Evolutionary conservation across 2,113 vertebrate species (phyloP), one percentile per base, ranked within the genome.

Genomic region (Ictidomys tridecemlineatus): DNA sequence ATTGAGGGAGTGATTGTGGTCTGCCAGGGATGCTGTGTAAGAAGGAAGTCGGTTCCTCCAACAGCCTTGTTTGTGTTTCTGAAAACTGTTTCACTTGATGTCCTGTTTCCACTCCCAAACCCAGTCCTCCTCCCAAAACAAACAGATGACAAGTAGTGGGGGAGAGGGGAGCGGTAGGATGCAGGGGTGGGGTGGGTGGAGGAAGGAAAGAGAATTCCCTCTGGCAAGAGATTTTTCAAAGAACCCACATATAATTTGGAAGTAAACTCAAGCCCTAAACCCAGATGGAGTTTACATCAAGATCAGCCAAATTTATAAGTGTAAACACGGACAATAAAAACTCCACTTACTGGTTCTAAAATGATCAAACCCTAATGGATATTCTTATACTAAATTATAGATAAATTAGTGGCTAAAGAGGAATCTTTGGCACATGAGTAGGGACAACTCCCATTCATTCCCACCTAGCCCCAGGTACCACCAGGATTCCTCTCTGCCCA

Each of bases 11-110:
- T 83, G 96, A 96, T 69, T 97, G 96, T 97, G 96, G 97, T 97
- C 82, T 92, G 88, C 90, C 67, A 65, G 82, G 61, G 87, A 73
- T 94, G 91, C 92, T 95, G 95, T 95, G 95, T 97, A 95, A 88
- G 95, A 88, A 95, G 97, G 97, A 98, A 98, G 97, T 97, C 0
- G 10, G 83, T 97, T 93, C 96, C 90, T 93, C 95, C 95, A 95
- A 93, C 56, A 92, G 7, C 78, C 97, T 86, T 98, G 96, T 98
- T 97, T 98, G 95, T 98, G 96, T 97, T 97, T 97, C 95, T 82
- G 58, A 96, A 96, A 97, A 97, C 69, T 48, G 84, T 70, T 98
- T 97, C 77, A 88, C 85, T 96, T 91, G 96, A 95, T 92, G 91
- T 97, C 65, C 90, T 77, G 65, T 95, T 97, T 98, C 95, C 96